Conservation (phyloP, 2,888 invertebrate genomes). For the Nemoura dubitans region DNA sequence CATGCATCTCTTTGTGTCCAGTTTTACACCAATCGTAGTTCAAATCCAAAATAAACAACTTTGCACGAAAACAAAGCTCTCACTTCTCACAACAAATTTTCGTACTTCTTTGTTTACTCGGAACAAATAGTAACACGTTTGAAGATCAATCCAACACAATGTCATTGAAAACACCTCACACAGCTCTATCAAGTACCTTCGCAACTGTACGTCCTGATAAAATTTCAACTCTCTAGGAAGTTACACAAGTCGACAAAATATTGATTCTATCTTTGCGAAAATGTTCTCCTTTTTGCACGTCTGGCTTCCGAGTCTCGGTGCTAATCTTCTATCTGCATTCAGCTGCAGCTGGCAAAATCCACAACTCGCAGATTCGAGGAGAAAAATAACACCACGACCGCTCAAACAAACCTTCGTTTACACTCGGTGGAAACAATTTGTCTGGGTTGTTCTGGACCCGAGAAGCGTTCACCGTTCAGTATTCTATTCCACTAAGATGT, state of each 20-base stretch:
- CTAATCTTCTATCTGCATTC: constrained; percentile 27
- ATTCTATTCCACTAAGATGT: too few relatives aligned
- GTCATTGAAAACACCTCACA: background rate
- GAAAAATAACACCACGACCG: background rate
- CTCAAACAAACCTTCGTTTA: background rate
- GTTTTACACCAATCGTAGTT: background rate
- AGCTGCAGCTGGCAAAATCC: background rate
- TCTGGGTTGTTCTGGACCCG: background rate
- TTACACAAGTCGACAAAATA: background rate
- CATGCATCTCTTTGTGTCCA: background rate
- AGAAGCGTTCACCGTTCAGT: background rate
- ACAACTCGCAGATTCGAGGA: background rate
- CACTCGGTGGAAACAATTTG: background rate
- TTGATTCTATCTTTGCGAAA: constrained; percentile 9
- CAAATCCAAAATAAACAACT: too few relatives aligned
- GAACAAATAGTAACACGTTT: background rate
- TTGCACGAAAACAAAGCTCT: background rate
- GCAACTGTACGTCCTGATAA: background rate
- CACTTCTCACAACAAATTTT: background rate
- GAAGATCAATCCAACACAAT: background rate
- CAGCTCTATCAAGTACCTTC: background rate
- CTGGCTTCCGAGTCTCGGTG: background rate
- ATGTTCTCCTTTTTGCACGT: background rate
- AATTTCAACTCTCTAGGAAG: background rate
- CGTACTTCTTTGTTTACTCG: background rate